Base-by-base conservation (phyloP, 2,797 vertebrate genomes). In the Miichthys miiuy region DNA sequence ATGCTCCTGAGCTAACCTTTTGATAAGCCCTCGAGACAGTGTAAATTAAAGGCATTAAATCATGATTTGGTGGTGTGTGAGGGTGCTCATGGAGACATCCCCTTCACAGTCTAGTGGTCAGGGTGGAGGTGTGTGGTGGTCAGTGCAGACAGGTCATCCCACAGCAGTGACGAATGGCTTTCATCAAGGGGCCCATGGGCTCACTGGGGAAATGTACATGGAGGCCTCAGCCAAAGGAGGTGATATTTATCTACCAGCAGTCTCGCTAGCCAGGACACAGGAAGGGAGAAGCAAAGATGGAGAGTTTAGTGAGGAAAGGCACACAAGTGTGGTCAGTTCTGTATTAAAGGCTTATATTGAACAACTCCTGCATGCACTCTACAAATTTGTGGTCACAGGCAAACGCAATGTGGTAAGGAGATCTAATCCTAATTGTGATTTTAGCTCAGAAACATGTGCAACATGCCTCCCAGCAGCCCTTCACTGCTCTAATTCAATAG, bases 41-140 rank as follows among this genome's bases (percentile, higher is more conserved):
- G 95, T 94, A 96, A 97, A 97, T 98, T 97, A 98, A 97, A 97
- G 96, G 96, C 96, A 96, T 97, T 98, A 98, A 98, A 99, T 98
- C 97, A 97, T 95, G 96, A 96, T 96, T 93, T 92, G 87, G 94
- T 94, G 80, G 77, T 91, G 95, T 95, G 88, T 80, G 84, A 89
- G 93, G 91, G 93, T 92, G 96, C 95, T 96, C 95, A 96, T 95
- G 94, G 96, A 97, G 96, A 97, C 95, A 93, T 97, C 97, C 96
- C 97, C 97, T 97, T 98, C 97, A 97, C 96, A 96, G 96, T 95
- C 95, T 94, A 93, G 87, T 91, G 93, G 88, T 93, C 92, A 95
- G 94, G 95, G 88, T 86, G 90, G 80, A 92, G 91, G 90, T 84
- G 86, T 71, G 75, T 23, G 95, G 92, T 94, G 83, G 95, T 96